Base-by-base conservation (phyloP, 2,888 invertebrate genomes). In the Ormia ochracea region DNA sequence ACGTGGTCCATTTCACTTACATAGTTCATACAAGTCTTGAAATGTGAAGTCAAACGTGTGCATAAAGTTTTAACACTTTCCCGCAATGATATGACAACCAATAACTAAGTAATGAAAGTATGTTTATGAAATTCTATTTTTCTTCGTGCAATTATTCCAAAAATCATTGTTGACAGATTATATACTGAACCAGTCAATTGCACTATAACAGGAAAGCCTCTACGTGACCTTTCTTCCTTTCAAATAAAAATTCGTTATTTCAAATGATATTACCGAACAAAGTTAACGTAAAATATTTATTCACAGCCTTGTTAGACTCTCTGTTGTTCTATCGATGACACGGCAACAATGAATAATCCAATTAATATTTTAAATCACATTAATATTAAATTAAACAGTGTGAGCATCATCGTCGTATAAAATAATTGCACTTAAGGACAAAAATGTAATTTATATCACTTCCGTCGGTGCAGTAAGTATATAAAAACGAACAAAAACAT, bases 321-420 rank as follows among this genome's bases (percentile, higher is more conserved):
- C n/a, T 23, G 33, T 54, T 14, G 38, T 56, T 63, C 63, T 56
- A 73, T 65, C 45, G 65, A 65, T 74, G 56, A 74, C 31, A 14
- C 41, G 41, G 4, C 31, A 61, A 52, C 59, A 52, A 41, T 52
- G 48, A 48, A 36, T 31, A 31, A 87, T 86, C 85, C 87, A 86
- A 86, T 86, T 86, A 86, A 85, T 86, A 86, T 86, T 87, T 87
- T 87, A 86, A 87, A 87, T 86, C 85, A 85, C 86, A 86, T 86
- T 84, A 87, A 86, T 86, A 87, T 87, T 87, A 87, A 86, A 87
- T 86, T 84, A 87, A 76, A 63, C 61, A 84, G 83, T 14, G 1
- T 50, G 45, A 4, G 7, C 69, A 70, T 26, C 58, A 68, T 43
- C 52, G n/a, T 54, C 54, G 9, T 21, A 14, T 3, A 23, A 38